These are phyloP conservation scores for Spermophilus dauricus DNA, from an alignment of 2,113 vertebrate species.

Conservation along the genomic window DNA sequence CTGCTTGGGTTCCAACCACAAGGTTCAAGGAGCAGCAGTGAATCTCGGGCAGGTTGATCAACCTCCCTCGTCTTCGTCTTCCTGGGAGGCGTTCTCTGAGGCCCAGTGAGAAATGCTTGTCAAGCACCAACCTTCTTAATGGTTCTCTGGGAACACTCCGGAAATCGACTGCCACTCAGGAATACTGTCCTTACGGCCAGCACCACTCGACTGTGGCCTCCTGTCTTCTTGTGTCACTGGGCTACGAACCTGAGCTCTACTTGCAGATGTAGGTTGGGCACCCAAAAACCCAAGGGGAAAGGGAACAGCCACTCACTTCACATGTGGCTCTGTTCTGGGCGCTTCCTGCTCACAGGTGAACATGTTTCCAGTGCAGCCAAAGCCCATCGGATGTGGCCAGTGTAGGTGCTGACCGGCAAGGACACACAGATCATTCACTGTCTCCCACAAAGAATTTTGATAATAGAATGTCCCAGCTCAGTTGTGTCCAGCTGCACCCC, in stretches of 20 bases:
- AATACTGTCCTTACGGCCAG: background rate
- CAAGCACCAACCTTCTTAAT: background rate
- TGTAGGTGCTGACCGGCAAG: background rate
- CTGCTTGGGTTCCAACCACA: background rate
- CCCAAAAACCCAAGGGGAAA: background rate
- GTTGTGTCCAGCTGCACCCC: constrained; percentile 9
- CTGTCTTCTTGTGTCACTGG: background rate
- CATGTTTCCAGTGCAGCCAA: background rate
- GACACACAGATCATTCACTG: background rate
- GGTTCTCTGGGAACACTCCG: background rate
- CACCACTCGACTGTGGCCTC: background rate
- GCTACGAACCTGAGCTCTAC: background rate
- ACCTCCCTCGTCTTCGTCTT: background rate
- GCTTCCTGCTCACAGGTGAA: background rate
- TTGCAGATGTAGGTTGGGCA: background rate
- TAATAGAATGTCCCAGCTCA: constrained; percentile 59
- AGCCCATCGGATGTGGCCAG: background rate
- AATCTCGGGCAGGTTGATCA: background rate
- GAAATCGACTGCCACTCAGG: background rate
- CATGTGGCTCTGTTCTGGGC: background rate
- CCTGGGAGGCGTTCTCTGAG: background rate
- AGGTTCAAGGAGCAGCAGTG: background rate
- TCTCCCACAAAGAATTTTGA: background rate
- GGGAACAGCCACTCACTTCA: background rate
- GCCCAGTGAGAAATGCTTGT: background rate